Evolutionary conservation across 2,888 invertebrate species (phyloP), one percentile per base, ranked within the genome.

Genomic region (Mythimna loreyi): DNA sequence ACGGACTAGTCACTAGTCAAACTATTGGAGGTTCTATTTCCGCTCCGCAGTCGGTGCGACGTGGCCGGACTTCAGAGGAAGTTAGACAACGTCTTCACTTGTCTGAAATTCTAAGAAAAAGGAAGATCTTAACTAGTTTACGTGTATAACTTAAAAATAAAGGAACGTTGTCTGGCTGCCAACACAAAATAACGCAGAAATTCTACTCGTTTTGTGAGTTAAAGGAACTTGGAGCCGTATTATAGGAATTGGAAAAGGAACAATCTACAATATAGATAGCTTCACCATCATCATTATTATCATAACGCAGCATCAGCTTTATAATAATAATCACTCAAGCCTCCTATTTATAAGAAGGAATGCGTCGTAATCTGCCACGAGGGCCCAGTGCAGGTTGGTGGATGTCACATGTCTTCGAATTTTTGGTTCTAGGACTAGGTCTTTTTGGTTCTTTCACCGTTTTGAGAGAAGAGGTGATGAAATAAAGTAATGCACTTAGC

Each of bases 121-220:
- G 59, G 70, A 67, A 71, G 28, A 72, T 69, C 36, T 74, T 65
- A 67, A 72, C 76, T 71, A 57, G 72, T 78, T 73, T 76, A 79
- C 79, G 76, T 67, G 72, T 79, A 67, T 73, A 55, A 69, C 60
- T 68, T 58, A 69, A 65, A 79, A 77, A 81, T 72, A 76, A 63
- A 77, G 64, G 23, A 67, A 53, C 43, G 57, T 66, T 58, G 50
- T 57, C 63, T 30, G 40, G 58, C 33, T 50, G 5, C 40, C 61
- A 56, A 9, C 19, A 23, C 0, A 28, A 4, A 52, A 8, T 1
- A 0, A 2, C 0, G 8, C 0, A 65, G 70, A 75, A 75, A 45
- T 28, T 45, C 23, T 9, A 61, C n/a, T 45, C 6, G 23, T 21
- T 5, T 9, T 36, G 1, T 9, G 16, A 19, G 1, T 3, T 28